Conservation (phyloP, 2,888 invertebrate species). For the Drosophila dives region DNA sequence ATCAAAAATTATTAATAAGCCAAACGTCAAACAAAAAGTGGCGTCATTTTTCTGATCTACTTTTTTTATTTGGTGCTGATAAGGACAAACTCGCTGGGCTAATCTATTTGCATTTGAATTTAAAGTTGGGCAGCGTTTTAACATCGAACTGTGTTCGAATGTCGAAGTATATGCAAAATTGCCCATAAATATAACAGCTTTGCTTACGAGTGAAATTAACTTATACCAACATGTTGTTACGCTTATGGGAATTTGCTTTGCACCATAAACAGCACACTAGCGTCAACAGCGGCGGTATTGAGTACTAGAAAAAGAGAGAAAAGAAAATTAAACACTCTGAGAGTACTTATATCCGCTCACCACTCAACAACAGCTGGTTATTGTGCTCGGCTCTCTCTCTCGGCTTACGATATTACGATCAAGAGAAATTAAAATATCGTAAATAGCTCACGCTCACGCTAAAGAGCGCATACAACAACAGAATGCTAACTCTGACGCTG, state of each 20-base stretch:
- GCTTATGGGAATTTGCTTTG: constrained; percentile 22
- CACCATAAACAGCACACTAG: constrained; percentile 21
- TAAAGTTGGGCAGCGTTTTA: background rate
- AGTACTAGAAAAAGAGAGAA: constrained; percentile 29
- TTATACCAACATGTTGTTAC: constrained; percentile 44
- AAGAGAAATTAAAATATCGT: constrained; percentile 35
- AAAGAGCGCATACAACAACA: constrained; percentile 32
- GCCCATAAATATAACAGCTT: constrained; percentile 18
- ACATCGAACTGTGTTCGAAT: constrained; percentile 4
- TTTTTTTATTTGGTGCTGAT: constrained; percentile 38
- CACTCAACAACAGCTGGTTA: constrained; percentile 15
- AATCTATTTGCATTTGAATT: constrained; percentile 26
- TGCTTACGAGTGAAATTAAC: constrained; percentile 24
- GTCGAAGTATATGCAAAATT: constrained; percentile 1
- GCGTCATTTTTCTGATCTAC: constrained; percentile 23
- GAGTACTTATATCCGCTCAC: constrained; percentile 16
- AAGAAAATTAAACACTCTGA: constrained; percentile 20
- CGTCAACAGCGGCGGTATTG: constrained; percentile 4
- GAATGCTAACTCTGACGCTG: constrained; percentile 19
- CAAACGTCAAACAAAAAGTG: constrained; percentile 39
- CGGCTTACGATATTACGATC: constrained; percentile 42
- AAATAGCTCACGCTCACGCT: background rate
- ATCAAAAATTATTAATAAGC: constrained; percentile 19
- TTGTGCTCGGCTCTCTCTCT: constrained; percentile 20
- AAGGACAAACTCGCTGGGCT: constrained; percentile 24